Evolutionary conservation across 2,797 vertebrate genomes (phyloP).

Genomic region (Oreochromis mossambicus): DNA sequence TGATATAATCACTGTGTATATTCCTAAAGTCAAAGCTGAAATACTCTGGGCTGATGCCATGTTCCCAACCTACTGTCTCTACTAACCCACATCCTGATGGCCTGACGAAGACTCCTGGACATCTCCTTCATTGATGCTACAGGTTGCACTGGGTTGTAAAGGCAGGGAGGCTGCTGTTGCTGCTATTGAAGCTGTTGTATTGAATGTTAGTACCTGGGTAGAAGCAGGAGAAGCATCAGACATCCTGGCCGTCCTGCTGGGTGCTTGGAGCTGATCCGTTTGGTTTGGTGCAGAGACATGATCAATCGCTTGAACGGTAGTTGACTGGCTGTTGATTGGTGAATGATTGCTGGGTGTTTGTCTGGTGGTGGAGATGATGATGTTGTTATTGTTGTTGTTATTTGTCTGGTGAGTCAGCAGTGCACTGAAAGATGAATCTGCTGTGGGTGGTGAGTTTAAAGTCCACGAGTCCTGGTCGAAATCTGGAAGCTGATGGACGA

Average conservation of each 20-base stretch:
- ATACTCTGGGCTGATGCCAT: background rate
- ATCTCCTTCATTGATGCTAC: background rate
- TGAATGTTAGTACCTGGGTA: background rate
- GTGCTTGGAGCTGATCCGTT: background rate
- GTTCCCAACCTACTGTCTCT: background rate
- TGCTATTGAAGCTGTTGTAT: background rate
- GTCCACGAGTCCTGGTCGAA: conserved; percentile 55
- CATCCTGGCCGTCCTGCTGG: background rate
- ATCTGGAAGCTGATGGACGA: conserved; percentile 45
- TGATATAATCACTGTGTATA: background rate
- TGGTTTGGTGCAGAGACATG: background rate
- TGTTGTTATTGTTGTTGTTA: conserved; percentile 60
- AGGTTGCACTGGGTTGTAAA: background rate
- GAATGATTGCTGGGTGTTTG: background rate
- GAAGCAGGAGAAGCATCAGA: background rate
- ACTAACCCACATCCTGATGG: background rate
- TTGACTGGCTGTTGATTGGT: background rate
- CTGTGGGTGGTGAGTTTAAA: background rate
- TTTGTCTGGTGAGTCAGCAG: conserved; percentile 2
- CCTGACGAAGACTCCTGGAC: background rate
- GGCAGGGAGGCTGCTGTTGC: background rate
- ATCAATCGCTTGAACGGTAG: background rate
- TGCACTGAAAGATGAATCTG: background rate
- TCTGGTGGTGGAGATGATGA: background rate
- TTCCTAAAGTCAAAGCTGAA: background rate